Evolutionary conservation across 2,888 invertebrate genomes (phyloP).

Genomic region (Sminthurinus aureus): DNA sequence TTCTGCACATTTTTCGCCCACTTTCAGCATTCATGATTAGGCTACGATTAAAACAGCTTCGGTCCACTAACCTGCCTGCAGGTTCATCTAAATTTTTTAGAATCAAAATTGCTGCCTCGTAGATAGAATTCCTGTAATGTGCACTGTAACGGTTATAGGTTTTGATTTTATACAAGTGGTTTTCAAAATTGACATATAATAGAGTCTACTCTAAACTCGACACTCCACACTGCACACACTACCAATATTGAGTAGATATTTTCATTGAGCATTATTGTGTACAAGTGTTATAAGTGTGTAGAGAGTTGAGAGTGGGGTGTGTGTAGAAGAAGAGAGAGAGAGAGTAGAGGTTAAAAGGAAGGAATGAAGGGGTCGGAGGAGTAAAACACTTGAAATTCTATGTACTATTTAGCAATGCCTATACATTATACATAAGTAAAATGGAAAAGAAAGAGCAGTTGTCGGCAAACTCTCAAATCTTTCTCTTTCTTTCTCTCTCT

Average conservation of each 20-base stretch:
- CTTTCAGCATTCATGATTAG: no score
- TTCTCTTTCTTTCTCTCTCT: not conserved
- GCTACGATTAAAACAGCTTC: no score
- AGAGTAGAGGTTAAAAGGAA: conserved; percentile 6
- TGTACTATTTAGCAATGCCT: not conserved
- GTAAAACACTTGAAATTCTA: conserved; percentile 36
- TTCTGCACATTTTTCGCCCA: no score
- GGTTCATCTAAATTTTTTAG: no score
- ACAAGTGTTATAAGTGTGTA: not conserved
- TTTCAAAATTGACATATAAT: conserved; percentile 17
- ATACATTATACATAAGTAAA: not conserved
- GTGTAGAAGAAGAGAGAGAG: not conserved
- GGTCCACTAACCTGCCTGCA: no score
- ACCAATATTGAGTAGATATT: not conserved
- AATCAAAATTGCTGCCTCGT: no score
- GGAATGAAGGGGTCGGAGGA: not conserved
- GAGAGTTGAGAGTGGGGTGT: not conserved
- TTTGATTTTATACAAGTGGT: not conserved
- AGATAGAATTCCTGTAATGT: not conserved
- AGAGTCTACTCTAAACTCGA: not conserved
- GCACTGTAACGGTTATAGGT: not conserved
- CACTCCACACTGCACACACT: no score
- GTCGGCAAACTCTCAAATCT: conserved; percentile 31
- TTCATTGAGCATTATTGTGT: not conserved
- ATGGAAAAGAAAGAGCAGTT: conserved; percentile 19